Evolutionary conservation across 1,140 invertebrate species (phyloP).

Genomic region (Chionoecetes opilio): DNA sequence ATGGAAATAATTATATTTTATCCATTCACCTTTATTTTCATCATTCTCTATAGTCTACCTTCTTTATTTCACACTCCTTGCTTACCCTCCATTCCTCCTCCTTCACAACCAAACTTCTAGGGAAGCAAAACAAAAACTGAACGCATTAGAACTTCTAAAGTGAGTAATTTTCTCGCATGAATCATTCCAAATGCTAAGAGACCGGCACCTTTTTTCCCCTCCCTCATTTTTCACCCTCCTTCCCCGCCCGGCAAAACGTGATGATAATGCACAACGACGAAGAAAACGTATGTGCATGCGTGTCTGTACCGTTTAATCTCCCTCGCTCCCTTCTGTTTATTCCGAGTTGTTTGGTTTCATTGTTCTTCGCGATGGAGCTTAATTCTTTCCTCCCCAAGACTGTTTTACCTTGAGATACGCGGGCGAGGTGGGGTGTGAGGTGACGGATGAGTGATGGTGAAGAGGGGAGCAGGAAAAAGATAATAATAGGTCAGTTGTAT

Average conservation of each 20-base stretch:
- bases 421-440: background rate
- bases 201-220: no score
- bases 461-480: background rate
- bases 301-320: background rate
- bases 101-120: background rate
- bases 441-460: conserved; percentile 11
- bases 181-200: no score
- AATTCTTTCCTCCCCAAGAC: conserved; percentile 8
- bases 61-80: background rate
- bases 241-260: background rate
- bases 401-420: background rate
- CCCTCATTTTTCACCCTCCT: background rate
- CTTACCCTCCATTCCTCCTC: background rate
- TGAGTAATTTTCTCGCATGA: no score
- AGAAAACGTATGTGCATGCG: conserved; percentile 15
- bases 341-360: background rate
- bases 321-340: background rate
- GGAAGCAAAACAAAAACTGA: background rate
- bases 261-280: background rate
- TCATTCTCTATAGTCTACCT: background rate
- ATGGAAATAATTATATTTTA: background rate
- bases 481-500: background rate
- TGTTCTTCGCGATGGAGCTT: background rate
- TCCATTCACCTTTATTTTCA: background rate
- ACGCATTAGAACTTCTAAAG: no score